Evolutionary conservation across 2,113 vertebrate species (phyloP).

Genomic region (Uropsilus gracilis): DNA sequence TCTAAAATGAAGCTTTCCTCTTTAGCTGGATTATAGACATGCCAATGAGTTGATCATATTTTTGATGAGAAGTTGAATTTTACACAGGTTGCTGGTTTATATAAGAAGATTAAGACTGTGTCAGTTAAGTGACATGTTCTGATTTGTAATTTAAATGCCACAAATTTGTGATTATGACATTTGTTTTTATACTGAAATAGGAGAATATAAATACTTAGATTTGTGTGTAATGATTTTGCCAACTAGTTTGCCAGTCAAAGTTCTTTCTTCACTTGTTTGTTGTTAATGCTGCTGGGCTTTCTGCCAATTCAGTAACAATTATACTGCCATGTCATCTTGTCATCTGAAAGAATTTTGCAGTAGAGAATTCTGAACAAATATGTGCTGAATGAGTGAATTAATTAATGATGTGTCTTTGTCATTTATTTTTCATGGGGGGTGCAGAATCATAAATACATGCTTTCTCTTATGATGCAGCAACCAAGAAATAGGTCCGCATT

Average conservation of each 20-base stretch:
- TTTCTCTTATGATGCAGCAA: neutral
- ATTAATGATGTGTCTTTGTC: conserved; percentile 36
- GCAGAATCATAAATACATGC: conserved; percentile 29
- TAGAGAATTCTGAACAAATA: conserved; percentile 36
- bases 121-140: conserved; percentile 68
- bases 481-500: conserved; percentile 14
- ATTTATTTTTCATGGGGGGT: neutral
- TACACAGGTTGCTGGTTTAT: conserved; percentile 44
- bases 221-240: conserved; percentile 70
- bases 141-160: conserved; percentile 63
- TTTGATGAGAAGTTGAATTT: conserved; percentile 72
- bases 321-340: conserved; percentile 56
- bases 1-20: conserved; percentile 52
- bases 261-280: conserved; percentile 57
- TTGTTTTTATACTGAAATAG: conserved; percentile 71
- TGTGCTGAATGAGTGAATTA: neutral
- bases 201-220: conserved; percentile 73
- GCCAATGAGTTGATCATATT: conserved; percentile 40
- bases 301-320: conserved; percentile 56
- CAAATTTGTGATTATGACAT: conserved; percentile 63
- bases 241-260: conserved; percentile 59
- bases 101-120: conserved; percentile 65
- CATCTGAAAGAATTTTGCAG: conserved; percentile 5
- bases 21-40: conserved; percentile 70
- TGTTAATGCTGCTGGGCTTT: conserved; percentile 61